A percentile compares a stretch with the other conserved stretches of the same genome.
Evolutionary conservation across 1,140 invertebrate species (phyloP).

Genomic region (Drosophila oshimai): DNA sequence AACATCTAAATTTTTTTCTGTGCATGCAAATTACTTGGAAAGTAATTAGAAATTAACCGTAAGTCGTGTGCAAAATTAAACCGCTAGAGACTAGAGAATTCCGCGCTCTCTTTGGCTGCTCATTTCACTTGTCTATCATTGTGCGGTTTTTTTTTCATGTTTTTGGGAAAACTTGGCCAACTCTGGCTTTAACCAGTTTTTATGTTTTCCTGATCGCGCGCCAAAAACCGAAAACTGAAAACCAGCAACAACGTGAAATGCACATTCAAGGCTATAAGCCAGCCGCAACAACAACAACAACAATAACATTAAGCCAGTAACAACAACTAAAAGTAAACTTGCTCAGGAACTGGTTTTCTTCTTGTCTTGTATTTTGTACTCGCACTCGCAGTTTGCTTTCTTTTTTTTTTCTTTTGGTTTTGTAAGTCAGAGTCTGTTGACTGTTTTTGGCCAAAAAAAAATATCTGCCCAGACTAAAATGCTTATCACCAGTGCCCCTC

Average conservation of each 20-base stretch:
- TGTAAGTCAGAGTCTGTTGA: constrained; percentile 27
- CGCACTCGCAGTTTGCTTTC: constrained; percentile 67
- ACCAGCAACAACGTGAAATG: constrained; percentile 63
- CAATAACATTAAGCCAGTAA: constrained; percentile 17
- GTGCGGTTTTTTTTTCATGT: background rate
- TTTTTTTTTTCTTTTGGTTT: constrained; percentile 45
- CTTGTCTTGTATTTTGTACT: constrained; percentile 33
- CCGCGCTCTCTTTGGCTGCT: constrained; percentile 18
- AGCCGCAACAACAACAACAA: constrained; percentile 29
- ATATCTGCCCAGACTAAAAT: constrained; percentile 15
- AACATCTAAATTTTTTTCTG: background rate
- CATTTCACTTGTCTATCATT: constrained; percentile 60
- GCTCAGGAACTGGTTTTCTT: constrained; percentile 55
- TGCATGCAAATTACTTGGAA: constrained; percentile 33
- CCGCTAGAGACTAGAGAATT: constrained; percentile 14
- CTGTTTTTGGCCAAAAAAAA: constrained; percentile 64
- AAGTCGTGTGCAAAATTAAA: constrained; percentile 48
- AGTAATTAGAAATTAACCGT: constrained; percentile 65
- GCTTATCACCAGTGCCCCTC: constrained; percentile 11
- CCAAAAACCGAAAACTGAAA: constrained; percentile 60
- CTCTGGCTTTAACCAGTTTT: constrained; percentile 29
- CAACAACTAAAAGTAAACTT: constrained; percentile 37
- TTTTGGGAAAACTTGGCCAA: constrained; percentile 41
- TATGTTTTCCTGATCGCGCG: constrained; percentile 59
- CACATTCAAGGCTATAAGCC: constrained; percentile 70